Conservation (phyloP, 2,113 vertebrate genomes). For the Callithrix jacchus region DNA sequence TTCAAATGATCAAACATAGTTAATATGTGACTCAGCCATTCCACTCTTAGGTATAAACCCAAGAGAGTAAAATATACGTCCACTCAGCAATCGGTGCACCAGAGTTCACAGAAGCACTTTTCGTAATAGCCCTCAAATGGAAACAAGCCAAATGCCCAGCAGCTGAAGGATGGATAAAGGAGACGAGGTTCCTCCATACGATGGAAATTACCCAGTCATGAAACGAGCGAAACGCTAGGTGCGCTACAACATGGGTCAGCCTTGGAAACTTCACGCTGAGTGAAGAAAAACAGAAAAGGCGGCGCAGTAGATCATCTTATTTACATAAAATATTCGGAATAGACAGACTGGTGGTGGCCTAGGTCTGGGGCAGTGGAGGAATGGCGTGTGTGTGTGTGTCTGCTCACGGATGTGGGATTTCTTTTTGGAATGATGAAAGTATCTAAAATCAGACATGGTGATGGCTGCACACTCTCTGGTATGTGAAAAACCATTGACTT, state of each 20-base stretch:
- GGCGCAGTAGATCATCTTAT: background rate
- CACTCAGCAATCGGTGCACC: background rate
- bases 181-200: background rate
- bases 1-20: background rate
- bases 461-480: background rate
- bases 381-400: background rate
- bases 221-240: background rate
- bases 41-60: background rate
- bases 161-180: background rate
- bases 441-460: background rate
- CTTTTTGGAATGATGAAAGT: background rate
- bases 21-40: background rate
- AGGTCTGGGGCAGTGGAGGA: background rate
- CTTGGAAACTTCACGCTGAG: background rate
- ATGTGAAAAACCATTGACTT: too few relatives aligned
- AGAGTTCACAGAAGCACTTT: background rate
- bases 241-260: background rate
- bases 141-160: background rate
- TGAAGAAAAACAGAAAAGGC: background rate
- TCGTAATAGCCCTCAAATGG: background rate
- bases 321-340: background rate
- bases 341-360: background rate
- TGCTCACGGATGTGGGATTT: background rate
- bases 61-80: background rate
- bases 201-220: background rate